A percentile compares a stretch with the other conserved stretches of the same genome.
Evolutionary conservation across 2,113 vertebrate species (phyloP).

Genomic region (Nansenia antarctica): DNA sequence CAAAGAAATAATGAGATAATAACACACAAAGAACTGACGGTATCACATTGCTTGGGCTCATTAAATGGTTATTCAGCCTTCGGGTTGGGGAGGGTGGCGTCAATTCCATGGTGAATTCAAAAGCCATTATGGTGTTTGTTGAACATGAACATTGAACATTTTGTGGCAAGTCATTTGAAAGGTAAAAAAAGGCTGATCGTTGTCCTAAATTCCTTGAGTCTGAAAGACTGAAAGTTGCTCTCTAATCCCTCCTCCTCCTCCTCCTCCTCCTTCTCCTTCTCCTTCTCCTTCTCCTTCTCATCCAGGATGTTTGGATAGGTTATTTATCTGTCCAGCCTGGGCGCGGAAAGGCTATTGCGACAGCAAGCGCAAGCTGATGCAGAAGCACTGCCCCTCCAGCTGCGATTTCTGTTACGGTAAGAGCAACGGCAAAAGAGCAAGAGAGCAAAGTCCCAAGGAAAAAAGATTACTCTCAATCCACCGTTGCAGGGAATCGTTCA

Average conservation of each 20-base stretch:
- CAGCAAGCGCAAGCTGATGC: constrained; percentile 85
- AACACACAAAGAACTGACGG: background rate
- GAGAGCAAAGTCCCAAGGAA: constrained; percentile 19
- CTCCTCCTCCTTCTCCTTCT: constrained; percentile 8
- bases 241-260: constrained; percentile 19
- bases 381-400: constrained; percentile 91
- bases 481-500: constrained; percentile 44
- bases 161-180: background rate
- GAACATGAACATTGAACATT: constrained; percentile 41
- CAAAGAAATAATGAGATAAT: too few species aligned
- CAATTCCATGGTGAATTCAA: too few species aligned
- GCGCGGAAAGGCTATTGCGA: constrained; percentile 87
- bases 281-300: constrained; percentile 20
- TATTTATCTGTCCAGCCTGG: constrained; percentile 87
- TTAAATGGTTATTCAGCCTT: background rate
- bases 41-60: background rate
- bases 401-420: constrained; percentile 97
- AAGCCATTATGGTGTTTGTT: constrained; percentile 53
- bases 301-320: constrained; percentile 89
- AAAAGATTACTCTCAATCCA: constrained; percentile 46
- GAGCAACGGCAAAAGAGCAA: too few species aligned
- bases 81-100: too few species aligned
- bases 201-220: constrained; percentile 39
- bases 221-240: constrained; percentile 31
- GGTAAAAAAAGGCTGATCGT: constrained; percentile 21